phyloP scores from a whole-genome alignment of 2,888 invertebrate species.

The Lepas anatifera region DNA sequence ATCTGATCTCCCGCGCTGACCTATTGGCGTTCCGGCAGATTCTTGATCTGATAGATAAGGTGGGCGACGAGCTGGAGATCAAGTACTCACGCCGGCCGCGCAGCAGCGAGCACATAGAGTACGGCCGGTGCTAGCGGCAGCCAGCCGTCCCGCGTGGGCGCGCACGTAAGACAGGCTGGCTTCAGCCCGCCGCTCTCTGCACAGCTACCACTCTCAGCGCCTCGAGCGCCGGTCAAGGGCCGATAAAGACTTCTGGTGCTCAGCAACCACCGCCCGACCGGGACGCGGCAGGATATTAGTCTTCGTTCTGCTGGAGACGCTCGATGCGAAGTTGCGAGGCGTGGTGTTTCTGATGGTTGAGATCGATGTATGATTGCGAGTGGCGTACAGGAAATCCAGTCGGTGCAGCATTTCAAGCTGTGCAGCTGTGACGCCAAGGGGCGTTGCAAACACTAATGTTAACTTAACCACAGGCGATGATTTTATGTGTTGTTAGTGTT shows the following conservation, averaged over 20 bases:
- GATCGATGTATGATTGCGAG: too few species aligned
- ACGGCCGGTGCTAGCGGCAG: constrained; percentile 46
- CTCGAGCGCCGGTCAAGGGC: background rate
- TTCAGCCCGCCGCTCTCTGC: constrained; percentile 37
- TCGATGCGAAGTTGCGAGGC: background rate
- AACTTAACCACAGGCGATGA: too few species aligned
- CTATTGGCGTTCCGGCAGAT: constrained; percentile 19
- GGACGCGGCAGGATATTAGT: background rate
- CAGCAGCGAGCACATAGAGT: constrained; percentile 16
- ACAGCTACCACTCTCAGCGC: background rate
- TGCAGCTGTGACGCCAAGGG: too few species aligned
- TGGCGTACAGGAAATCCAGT: too few species aligned
- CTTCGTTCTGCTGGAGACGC: background rate
- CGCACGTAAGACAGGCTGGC: constrained; percentile 42
- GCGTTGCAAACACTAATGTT: too few species aligned
- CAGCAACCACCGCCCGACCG: background rate
- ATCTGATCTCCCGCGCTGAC: too few species aligned
- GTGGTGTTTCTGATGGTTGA: background rate
- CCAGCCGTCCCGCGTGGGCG: constrained; percentile 39
- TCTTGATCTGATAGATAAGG: constrained; percentile 20
- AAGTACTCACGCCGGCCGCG: constrained; percentile 18
- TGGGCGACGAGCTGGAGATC: constrained; percentile 17
- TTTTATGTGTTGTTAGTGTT: too few species aligned
- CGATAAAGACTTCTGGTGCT: background rate
- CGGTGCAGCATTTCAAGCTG: too few species aligned